Evolutionary conservation across 2,888 invertebrate genomes (phyloP), one percentile per base, ranked within the genome.

Genomic region (Rhodophaea formosa): DNA sequence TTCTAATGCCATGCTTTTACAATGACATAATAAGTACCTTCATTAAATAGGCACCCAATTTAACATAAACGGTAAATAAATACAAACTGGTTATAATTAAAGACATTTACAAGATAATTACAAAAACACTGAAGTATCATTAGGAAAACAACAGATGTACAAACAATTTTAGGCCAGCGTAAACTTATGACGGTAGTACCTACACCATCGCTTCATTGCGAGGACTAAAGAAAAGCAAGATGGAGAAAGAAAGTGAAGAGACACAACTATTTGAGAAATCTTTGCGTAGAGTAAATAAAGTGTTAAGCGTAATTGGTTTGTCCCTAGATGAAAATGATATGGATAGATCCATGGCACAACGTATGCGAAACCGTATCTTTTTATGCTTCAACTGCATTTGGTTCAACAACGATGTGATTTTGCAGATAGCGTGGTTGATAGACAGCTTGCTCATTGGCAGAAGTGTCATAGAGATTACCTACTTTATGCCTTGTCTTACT

Each of bases 401-500:
- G 12, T 53, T 75, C 1, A 69, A 69, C 49, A 10, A 53, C 0
- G 68, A 66, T 8, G 14, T 72, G 1, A 0, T 62, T 2, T 69
- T 73, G 16, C 64, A 73, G 60, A 1, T 69, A 5, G 53, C 61
- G 0, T 80, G 75, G 75, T 60, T 75, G 3, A 14, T 68, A 0
- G 47, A 60, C 16, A 69, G 65, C 17, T 32, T 71, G 0, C 46
- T 58, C 8, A 56, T 59, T 29, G 70, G 66, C 0, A 61, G 54
- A n/a, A 70, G 59, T 49, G 32, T 80, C 6, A 58, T 70, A 14
- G 68, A 77, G 46, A 61, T 79, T 0, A 77, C 80, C 8, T 73
- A 69, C 49, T 60, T 72, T 43, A 44, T 75, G 3, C 81, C 82
- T 0, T 78, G 80, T 30, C 51, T 75, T 0, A 71, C 69, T 2